Evolutionary conservation across 2,888 invertebrate species (phyloP).

Genomic region (Eudasyphora cyanicolor): DNA sequence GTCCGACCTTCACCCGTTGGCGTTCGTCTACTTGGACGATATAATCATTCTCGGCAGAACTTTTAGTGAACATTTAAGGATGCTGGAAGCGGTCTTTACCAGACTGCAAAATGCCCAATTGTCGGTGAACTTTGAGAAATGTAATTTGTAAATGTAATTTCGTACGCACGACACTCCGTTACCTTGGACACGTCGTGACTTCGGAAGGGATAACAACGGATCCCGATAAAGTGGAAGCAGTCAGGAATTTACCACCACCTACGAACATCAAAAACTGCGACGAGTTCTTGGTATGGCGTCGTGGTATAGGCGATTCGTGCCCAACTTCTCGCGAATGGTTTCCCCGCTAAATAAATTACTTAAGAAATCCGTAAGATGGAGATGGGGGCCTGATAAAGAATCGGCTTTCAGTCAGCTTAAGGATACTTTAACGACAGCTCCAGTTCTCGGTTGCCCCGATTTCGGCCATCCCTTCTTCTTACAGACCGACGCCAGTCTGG

Average conservation of each 20-base stretch:
- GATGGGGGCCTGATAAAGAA: no score
- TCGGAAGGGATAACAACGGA: slow-evolving; percentile 26
- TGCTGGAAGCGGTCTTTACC: not conserved
- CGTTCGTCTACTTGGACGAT: not conserved
- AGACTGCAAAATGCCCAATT: slow-evolving; percentile 12
- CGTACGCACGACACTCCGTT: no score
- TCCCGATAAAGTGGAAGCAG: slow-evolving; percentile 14
- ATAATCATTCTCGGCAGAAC: slow-evolving; percentile 16
- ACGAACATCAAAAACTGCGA: slow-evolving; percentile 9
- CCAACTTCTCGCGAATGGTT: no score
- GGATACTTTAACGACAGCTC: no score
- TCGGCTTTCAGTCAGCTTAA: no score
- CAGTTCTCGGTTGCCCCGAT: not conserved
- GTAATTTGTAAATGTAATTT: no score
- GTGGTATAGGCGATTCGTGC: slow-evolving; percentile 41
- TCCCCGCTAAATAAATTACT: slow-evolving; percentile 13
- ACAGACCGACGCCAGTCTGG: slow-evolving; percentile 5
- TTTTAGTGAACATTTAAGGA: slow-evolving; percentile 12
- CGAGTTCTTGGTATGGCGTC: slow-evolving; percentile 3
- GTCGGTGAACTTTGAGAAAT: slow-evolving; percentile 27
- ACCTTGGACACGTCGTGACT: no score
- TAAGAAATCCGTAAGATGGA: slow-evolving; percentile 14
- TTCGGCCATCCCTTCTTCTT: no score
- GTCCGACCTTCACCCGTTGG: not conserved
- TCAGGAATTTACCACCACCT: not conserved